Conservation (phyloP, 2,113 vertebrate species). For the Carassius carassius region DNA sequence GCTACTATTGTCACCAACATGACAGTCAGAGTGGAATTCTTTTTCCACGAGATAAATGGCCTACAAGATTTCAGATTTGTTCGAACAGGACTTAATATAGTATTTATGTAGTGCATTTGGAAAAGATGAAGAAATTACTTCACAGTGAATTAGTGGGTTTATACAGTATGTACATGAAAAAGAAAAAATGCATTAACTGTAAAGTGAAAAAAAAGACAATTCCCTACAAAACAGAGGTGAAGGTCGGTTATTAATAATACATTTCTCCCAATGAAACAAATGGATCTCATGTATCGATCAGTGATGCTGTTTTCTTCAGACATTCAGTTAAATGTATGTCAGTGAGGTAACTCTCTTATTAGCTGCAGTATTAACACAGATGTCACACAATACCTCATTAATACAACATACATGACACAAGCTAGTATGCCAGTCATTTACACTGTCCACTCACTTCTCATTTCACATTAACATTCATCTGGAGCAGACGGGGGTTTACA, state of each 20-base stretch:
- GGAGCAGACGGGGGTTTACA: not conserved
- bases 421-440: not conserved
- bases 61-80: not conserved
- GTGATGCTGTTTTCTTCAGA: not conserved
- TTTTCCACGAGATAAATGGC: not conserved
- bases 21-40: not conserved
- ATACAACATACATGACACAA: not conserved
- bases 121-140: constrained; percentile 16
- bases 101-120: not conserved
- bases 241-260: not conserved
- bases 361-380: not conserved
- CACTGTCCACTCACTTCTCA: not conserved
- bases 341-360: not conserved
- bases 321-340: not conserved
- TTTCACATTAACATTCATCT: constrained; percentile 3
- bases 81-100: not conserved
- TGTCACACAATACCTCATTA: not conserved
- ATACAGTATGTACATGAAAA: not conserved
- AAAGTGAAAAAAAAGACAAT: not conserved
- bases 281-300: not conserved
- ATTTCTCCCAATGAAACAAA: not conserved
- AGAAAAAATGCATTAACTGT: not conserved
- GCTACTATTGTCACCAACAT: not conserved
- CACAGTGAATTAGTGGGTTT: not conserved
- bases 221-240: not conserved